phyloP scores from a whole-genome alignment of 2,113 vertebrate species.

The Canis aureus region DNA sequence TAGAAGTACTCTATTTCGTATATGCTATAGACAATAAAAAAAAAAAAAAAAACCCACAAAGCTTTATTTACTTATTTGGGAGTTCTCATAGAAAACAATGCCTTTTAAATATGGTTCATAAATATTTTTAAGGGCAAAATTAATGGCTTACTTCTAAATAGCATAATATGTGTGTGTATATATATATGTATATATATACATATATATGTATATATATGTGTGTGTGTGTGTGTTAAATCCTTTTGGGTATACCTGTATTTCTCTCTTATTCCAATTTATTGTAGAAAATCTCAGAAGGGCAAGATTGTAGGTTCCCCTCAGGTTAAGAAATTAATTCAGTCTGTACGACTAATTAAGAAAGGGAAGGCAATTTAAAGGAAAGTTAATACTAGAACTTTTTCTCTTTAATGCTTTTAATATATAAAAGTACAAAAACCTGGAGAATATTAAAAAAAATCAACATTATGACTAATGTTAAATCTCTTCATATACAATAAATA shows the following conservation, averaged over 20 bases:
- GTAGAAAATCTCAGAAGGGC: constrained; percentile 79
- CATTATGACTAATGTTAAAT: background rate
- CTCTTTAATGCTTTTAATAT: constrained; percentile 27
- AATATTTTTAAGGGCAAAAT: background rate
- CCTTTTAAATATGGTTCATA: background rate
- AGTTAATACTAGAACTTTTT: constrained; percentile 62
- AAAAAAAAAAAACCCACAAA: background rate
- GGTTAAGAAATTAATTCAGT: constrained; percentile 84
- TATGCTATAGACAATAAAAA: background rate
- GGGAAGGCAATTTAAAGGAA: constrained; percentile 73
- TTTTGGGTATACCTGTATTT: constrained; percentile 52
- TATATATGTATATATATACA: background rate
- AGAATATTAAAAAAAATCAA: background rate
- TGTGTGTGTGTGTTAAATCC: constrained; percentile 13
- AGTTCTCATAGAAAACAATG: background rate
- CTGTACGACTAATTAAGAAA: constrained; percentile 79
- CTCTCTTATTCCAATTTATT: constrained; percentile 69
- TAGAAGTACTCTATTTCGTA: background rate
- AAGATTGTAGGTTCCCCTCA: constrained; percentile 71
- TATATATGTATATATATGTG: background rate
- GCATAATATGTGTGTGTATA: background rate
- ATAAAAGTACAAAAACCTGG: background rate
- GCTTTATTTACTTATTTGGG: background rate
- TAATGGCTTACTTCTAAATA: constrained; percentile 15
- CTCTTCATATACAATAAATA: background rate